Percentiles rank a stretch among this genome's conserved stretches.
Evolutionary conservation across 2,888 invertebrate species (phyloP).

Genomic region (Phyllotreta cruciferae): DNA sequence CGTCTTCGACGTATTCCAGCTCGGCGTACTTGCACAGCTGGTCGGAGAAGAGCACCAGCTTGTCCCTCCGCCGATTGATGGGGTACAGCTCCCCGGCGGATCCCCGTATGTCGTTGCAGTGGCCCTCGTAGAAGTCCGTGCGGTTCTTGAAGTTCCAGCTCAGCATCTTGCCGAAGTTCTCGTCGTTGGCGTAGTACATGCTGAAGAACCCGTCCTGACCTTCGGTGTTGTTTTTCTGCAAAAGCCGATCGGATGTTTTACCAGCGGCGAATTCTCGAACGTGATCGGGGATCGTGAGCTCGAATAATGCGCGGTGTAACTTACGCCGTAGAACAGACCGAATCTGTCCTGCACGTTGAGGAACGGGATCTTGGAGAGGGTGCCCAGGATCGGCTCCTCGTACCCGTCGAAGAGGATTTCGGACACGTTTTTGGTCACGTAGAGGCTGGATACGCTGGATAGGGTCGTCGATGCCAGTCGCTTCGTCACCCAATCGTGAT

Average conservation of each 20-base stretch:
- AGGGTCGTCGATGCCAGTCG: conserved; percentile 65
- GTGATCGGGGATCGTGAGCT: no score
- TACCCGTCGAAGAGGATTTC: conserved; percentile 84
- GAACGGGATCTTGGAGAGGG: conserved; percentile 68
- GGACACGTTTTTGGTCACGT: conserved; percentile 69
- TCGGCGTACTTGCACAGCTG: conserved; percentile 77
- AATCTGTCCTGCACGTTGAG: conserved; percentile 76
- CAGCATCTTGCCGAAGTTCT: conserved; percentile 73
- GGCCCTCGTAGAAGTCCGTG: conserved; percentile 64
- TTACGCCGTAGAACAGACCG: conserved; percentile 82
- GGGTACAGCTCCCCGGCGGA: conserved; percentile 84
- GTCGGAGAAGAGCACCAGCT: conserved; percentile 71
- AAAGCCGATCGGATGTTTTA: conserved; percentile 37
- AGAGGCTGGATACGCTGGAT: conserved; percentile 55
- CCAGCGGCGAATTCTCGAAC: no score
- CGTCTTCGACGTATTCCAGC: conserved; percentile 68
- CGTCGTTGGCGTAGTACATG: conserved; percentile 72
- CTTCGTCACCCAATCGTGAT: conserved; percentile 65
- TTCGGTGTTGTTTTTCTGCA: conserved; percentile 77
- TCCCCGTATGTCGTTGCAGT: conserved; percentile 71
- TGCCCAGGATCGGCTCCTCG: conserved; percentile 72
- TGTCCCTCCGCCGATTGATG: conserved; percentile 67
- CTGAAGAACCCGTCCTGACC: conserved; percentile 76
- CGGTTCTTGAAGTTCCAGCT: conserved; percentile 74
- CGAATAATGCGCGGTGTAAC: conserved; percentile 27